A percentile compares a stretch with the other conserved stretches of the same genome.
These are phyloP conservation scores for Diarsia dahlii DNA, from an alignment of 2,888 invertebrate species.

Conservation along the genomic window DNA sequence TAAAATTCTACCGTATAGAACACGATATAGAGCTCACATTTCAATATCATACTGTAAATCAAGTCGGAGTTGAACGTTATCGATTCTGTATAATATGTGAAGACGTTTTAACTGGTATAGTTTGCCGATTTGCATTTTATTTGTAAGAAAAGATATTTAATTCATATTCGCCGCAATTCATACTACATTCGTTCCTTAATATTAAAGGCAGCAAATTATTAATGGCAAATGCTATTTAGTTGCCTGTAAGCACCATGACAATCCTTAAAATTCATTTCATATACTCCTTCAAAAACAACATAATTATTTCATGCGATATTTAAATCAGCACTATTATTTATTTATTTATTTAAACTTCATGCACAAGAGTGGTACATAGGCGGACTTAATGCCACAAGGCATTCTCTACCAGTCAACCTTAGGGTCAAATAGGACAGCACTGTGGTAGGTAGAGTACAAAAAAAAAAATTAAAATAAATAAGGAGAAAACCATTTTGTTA, in stretches of 20 bases:
- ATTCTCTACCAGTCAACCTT: no score
- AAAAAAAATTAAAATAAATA: no score
- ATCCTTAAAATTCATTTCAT: conserved; percentile 2
- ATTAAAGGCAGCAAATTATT: conserved; percentile 37
- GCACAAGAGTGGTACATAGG: no score
- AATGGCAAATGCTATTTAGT: conserved; percentile 36
- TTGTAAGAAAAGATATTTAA: neutral
- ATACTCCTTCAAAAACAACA: neutral
- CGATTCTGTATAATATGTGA: neutral
- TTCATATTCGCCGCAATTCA: conserved; percentile 23
- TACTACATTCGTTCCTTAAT: conserved; percentile 25
- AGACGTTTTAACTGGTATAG: conserved; percentile 23
- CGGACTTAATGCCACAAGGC: no score
- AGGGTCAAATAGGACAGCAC: no score
- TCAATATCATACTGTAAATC: neutral
- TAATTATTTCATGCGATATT: neutral
- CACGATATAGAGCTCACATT: neutral
- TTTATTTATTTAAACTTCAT: no score
- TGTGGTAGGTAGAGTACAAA: no score
- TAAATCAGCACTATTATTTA: neutral
- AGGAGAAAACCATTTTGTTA: no score
- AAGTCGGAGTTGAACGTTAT: neutral
- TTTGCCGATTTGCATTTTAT: neutral
- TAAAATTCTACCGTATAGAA: neutral
- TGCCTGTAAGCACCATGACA: conserved; percentile 44